Evolutionary conservation across 2,888 invertebrate species (phyloP).

Genomic region (Cheilosia vulpina): DNA sequence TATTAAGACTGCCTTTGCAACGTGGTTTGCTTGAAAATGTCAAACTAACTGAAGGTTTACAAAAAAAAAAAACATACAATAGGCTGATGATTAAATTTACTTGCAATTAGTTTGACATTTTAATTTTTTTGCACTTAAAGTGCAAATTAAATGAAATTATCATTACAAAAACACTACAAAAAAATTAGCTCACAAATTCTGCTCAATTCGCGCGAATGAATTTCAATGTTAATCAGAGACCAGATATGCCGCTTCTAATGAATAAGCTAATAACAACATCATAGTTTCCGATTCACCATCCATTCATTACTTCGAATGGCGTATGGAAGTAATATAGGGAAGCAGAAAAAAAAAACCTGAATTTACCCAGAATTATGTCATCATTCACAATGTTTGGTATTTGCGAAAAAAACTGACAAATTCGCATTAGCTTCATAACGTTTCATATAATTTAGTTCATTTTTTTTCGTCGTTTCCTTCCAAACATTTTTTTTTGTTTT

Average conservation of each 20-base stretch:
- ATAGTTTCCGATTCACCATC: slow-evolving; percentile 10
- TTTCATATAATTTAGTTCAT: slow-evolving; percentile 38
- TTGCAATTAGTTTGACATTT: no score
- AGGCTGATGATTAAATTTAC: no score
- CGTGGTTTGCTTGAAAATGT: no score
- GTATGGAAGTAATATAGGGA: neutral
- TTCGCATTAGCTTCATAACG: slow-evolving; percentile 48
- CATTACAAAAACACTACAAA: no score
- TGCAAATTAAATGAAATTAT: no score
- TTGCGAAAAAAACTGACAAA: slow-evolving; percentile 16
- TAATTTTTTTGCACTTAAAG: no score
- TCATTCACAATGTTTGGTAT: slow-evolving; percentile 20
- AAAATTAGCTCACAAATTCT: no score
- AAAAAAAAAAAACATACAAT: no score
- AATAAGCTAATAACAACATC: slow-evolving; percentile 13
- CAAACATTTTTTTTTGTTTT: neutral
- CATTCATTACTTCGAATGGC: slow-evolving; percentile 18
- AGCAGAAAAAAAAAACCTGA: slow-evolving; percentile 25
- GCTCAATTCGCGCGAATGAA: neutral
- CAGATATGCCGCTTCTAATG: neutral
- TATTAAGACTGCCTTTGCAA: no score
- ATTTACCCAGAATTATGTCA: slow-evolving; percentile 42
- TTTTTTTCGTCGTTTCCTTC: neutral
- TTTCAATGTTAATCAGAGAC: neutral
- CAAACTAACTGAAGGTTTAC: no score